Evolutionary conservation across 2,113 vertebrate species (phyloP).

Genomic region (Xiphophorus maculatus): DNA sequence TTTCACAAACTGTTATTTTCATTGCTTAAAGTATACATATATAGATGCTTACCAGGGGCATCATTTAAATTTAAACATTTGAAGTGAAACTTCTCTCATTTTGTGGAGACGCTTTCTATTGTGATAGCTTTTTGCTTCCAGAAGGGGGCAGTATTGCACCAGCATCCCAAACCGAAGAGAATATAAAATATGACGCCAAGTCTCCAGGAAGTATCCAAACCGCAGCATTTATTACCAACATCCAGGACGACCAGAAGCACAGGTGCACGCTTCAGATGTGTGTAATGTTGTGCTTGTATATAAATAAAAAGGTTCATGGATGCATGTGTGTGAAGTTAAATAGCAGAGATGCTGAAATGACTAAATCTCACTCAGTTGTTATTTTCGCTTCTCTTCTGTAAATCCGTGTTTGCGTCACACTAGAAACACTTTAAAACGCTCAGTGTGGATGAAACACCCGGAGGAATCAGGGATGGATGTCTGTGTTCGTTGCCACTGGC

Average conservation of each 20-base stretch:
- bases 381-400: slow-evolving; percentile 17
- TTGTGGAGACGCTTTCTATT: neutral
- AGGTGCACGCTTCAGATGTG: slow-evolving; percentile 38
- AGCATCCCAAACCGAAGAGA: neutral
- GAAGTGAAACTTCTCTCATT: neutral
- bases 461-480: slow-evolving; percentile 26
- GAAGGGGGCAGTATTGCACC: slow-evolving; percentile 54
- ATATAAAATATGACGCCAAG: slow-evolving; percentile 8
- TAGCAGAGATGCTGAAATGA: slow-evolving; percentile 30
- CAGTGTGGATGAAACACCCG: slow-evolving; percentile 17
- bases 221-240: slow-evolving; percentile 10
- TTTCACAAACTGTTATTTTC: no score
- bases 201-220: slow-evolving; percentile 23
- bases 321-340: slow-evolving; percentile 5
- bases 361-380: neutral
- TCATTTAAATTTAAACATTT: neutral
- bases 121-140: slow-evolving; percentile 57
- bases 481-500: slow-evolving; percentile 38
- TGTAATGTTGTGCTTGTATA: neutral
- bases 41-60: no score
- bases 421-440: slow-evolving; percentile 26
- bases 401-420: slow-evolving; percentile 6
- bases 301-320: slow-evolving; percentile 2
- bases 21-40: no score
- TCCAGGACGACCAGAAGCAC: neutral